These are phyloP conservation scores for Reticulitermes lucifugus DNA, from an alignment of 2,888 invertebrate genomes.

Conservation along the genomic window DNA sequence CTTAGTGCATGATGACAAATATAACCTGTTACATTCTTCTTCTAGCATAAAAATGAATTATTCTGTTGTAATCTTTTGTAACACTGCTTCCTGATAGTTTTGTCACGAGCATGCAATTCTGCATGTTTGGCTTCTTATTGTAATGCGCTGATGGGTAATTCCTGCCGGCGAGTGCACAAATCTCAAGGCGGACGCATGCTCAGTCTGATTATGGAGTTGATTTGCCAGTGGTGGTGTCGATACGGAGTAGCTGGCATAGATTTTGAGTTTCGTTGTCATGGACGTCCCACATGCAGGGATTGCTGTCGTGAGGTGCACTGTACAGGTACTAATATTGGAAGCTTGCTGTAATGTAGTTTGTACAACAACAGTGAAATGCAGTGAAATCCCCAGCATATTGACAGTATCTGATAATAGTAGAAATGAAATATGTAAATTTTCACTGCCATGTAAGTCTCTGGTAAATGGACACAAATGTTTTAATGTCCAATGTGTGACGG, in stretches of 20 bases:
- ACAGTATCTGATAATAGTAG: too few relatives aligned
- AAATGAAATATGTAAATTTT: too few relatives aligned
- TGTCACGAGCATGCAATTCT: constrained; percentile 7
- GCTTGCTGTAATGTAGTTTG: too few relatives aligned
- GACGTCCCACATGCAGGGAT: constrained; percentile 69
- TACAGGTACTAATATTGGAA: constrained; percentile 61
- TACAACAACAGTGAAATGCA: too few relatives aligned
- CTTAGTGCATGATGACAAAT: background rate
- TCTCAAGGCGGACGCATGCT: constrained; percentile 9
- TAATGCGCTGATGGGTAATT: background rate
- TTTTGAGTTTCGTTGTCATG: constrained; percentile 67
- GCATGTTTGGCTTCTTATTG: constrained; percentile 17
- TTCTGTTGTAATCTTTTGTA: background rate
- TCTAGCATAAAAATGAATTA: background rate
- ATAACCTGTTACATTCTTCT: background rate
- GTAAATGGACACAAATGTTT: too few relatives aligned
- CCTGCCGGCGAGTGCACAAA: background rate
- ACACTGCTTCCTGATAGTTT: background rate
- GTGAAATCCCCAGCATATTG: too few relatives aligned
- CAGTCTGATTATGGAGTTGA: constrained; percentile 16
- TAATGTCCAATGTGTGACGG: too few relatives aligned
- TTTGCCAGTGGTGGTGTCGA: constrained; percentile 68
- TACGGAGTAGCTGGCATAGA: constrained; percentile 67
- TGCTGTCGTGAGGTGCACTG: constrained; percentile 72
- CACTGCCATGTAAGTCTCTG: too few relatives aligned